A percentile compares a stretch with the other conserved stretches of the same genome.
Conservation (phyloP, 2,797 vertebrate species). For the Pseudomugil gertrudae region DNA sequence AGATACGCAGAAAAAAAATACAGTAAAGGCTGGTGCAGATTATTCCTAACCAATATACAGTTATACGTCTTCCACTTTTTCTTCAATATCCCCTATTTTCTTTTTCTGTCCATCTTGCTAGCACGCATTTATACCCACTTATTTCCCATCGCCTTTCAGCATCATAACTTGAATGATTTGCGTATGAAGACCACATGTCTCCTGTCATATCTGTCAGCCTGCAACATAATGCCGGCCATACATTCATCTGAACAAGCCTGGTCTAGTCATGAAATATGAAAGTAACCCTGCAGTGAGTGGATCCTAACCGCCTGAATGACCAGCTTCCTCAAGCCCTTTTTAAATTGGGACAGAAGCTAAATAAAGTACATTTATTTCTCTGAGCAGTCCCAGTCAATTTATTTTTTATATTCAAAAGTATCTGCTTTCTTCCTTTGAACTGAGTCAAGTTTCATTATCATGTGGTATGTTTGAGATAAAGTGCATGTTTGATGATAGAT, state of each 20-base stretch:
- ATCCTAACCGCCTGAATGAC: conserved; percentile 5
- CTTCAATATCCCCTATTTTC: conserved; percentile 3
- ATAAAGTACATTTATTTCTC: too few species aligned
- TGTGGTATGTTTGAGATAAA: background rate
- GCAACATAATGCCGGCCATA: conserved; percentile 55
- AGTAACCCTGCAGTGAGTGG: conserved; percentile 13
- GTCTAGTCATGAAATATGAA: conserved; percentile 48
- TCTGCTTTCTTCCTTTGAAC: background rate
- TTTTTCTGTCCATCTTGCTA: background rate
- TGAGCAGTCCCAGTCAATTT: too few species aligned
- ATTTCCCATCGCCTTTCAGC: conserved; percentile 35
- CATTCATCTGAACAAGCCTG: conserved; percentile 11
- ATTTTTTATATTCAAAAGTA: background rate
- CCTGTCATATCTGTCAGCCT: conserved; percentile 54
- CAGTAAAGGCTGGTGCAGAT: conserved; percentile 20
- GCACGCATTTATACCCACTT: conserved; percentile 34
- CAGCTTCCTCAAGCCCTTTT: background rate
- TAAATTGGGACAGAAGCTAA: background rate
- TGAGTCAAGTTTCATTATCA: conserved; percentile 7
- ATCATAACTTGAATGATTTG: conserved; percentile 39
- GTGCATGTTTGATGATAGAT: background rate
- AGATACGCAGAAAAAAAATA: conserved; percentile 2
- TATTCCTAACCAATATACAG: conserved; percentile 10
- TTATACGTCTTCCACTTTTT: conserved; percentile 13
- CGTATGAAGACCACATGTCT: conserved; percentile 44